These are phyloP conservation scores for Serranochromis macrocephalus DNA, from an alignment of 2,113 vertebrate genomes.

Conservation along the genomic window DNA sequence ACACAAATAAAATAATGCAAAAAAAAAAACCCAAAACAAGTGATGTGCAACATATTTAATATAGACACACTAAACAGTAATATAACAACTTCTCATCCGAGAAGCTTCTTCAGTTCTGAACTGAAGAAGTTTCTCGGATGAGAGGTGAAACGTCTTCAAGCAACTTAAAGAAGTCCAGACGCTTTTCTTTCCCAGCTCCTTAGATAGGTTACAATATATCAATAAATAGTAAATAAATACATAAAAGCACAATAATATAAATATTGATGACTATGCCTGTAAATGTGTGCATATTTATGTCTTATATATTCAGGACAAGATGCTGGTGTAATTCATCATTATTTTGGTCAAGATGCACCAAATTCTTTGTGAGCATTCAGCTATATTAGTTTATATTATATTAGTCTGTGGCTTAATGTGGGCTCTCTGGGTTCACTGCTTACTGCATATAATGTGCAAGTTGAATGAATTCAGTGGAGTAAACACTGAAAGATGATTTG, in stretches of 20 bases:
- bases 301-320: background rate
- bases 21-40: rapidly evolving
- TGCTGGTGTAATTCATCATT: background rate
- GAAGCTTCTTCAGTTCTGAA: background rate
- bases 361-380: background rate
- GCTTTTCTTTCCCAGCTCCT: background rate
- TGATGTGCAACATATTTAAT: background rate
- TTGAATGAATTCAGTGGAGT: background rate
- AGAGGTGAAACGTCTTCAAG: background rate
- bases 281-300: background rate
- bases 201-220: background rate
- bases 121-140: background rate
- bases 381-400: background rate
- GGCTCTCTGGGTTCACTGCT: background rate
- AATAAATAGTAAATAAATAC: background rate
- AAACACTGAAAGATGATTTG: background rate
- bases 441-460: background rate
- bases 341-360: background rate
- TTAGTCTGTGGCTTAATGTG: background rate
- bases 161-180: background rate
- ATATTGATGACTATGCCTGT: background rate
- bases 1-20: background rate
- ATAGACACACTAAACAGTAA: background rate
- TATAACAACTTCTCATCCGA: background rate
- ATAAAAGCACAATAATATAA: background rate